Evolutionary conservation across 1,140 invertebrate species (phyloP), one percentile per base, ranked within the genome.

Genomic region (Ostrea denselamellosa): DNA sequence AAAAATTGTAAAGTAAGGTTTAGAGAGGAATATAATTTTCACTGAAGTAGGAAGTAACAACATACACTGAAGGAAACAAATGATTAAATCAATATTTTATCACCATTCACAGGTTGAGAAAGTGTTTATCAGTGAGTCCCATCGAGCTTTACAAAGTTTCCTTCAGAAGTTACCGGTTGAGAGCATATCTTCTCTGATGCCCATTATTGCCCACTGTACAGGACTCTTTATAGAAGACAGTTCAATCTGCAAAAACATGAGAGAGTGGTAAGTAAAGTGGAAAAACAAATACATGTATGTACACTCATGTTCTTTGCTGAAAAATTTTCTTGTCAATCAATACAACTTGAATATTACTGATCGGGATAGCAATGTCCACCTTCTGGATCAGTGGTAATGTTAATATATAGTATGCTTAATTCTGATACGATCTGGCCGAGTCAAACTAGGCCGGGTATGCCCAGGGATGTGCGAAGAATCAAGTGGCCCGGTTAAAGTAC

Each of bases 191-290:
- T 71, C 84, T 19, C 87, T 89, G 28, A 88, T 92, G 68, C 91
- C 91, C n/a, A 86, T 92, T 44, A 28, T 91, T 58, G 87, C 90
- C 25, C 90, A 91, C 87, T 89, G 90, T 85, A 87, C 88, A 34
- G 89, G 90, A 10, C 56, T 90, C 17, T 91, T 90, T 85, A 68
- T 89, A 54, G 90, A 90, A 53, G 90, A 92, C 58, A 87, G 65
- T 28, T 83, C 89, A 28, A 62, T 90, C 14, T 91, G 88, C 89
- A 91, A 89, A 89, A 51, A 86, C 28, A 85, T 92, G 56, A 88
- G 88, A 87, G 89, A 92, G 22, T 89, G 91, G 91, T 91, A 86
- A 84, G 82, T 82, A 19, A 19, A 34, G 8, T 25, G 34, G n/a
- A 44, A 28, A 22, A 77, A 19, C n/a, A 81, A 12, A 19, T 28